These are phyloP conservation scores for Drusus annulatus DNA, from an alignment of 1,140 invertebrate genomes.

Conservation along the genomic window DNA sequence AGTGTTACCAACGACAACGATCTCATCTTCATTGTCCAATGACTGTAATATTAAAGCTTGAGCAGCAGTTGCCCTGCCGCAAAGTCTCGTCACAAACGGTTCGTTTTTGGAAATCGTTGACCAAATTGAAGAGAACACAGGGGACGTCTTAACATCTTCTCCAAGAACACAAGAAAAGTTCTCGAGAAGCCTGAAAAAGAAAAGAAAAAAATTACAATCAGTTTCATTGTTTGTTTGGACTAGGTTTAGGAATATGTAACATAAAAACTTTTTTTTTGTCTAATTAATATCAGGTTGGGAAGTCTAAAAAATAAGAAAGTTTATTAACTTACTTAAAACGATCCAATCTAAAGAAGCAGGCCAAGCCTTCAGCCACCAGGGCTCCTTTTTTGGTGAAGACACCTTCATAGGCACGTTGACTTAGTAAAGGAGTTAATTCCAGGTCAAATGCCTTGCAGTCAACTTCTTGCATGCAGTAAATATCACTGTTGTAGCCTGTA, in stretches of 20 bases:
- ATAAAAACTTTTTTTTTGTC: too few species aligned
- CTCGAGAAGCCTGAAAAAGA: constrained; percentile 66
- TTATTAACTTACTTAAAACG: constrained; percentile 72
- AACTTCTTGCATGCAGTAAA: constrained; percentile 95
- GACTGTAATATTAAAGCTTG: constrained; percentile 77
- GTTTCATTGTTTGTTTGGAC: neutral
- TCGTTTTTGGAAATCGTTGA: constrained; percentile 74
- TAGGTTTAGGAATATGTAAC: neutral
- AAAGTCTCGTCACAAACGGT: constrained; percentile 74
- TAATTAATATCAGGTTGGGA: neutral
- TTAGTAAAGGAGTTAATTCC: constrained; percentile 79
- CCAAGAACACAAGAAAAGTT: constrained; percentile 72
- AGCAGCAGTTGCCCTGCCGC: constrained; percentile 76
- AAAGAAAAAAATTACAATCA: neutral
- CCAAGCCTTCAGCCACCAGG: constrained; percentile 83
- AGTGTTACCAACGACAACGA: constrained; percentile 87
- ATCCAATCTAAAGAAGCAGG: constrained; percentile 81
- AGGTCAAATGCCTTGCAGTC: constrained; percentile 84
- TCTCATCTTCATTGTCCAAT: constrained; percentile 73
- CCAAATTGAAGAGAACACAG: constrained; percentile 74
- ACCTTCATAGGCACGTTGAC: constrained; percentile 72
- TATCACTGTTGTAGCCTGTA: constrained; percentile 88
- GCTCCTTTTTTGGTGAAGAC: constrained; percentile 81
- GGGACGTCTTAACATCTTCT: constrained; percentile 71
- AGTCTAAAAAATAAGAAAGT: too few species aligned